Base-by-base conservation (phyloP, 2,888 invertebrate genomes). In the Ferrisia virgata region DNA sequence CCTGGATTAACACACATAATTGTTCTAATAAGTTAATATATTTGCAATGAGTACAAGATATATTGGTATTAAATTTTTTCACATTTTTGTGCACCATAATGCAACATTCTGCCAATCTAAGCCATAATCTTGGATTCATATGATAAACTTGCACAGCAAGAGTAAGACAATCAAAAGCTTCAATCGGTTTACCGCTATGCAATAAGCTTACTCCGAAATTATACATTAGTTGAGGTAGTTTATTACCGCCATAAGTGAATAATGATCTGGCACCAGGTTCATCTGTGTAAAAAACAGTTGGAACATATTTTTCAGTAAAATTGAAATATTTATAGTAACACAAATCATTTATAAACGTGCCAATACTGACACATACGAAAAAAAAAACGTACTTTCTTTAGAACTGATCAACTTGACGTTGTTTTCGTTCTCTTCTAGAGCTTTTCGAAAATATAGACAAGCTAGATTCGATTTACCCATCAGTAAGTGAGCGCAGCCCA, bases 31-130 rank as follows among this genome's bases (percentile, higher is more conserved):
- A n/a, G n/a, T n/a, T n/a, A n/a, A n/a, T n/a, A n/a, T n/a, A n/a
- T n/a, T n/a, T n/a, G n/a, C n/a, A n/a, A n/a, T n/a, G n/a, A n/a
- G n/a, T n/a, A n/a, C n/a, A n/a, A n/a, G n/a, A n/a, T n/a, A n/a
- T n/a, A n/a, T n/a, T n/a, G n/a, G n/a, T n/a, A n/a, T n/a, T n/a
- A n/a, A n/a, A n/a, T n/a, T 28, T 64, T 11, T 91, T 90, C 86
- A 92, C 91, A 86, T 90, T 90, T 87, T 92, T 92, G 87, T 93
- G 91, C 87, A 91, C 91, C 87, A 91, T 92, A 72, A 96, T 94
- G 88, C 96, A 96, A 88, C 97, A 96, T 89, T 98, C 98, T 0
- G 98, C 97, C 87, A 98, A 90, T 87, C 98, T 91, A 85, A 97
- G 90, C 98, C 98, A 99, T 58, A 98, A 91, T 84, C 95, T 91